Base-by-base conservation (phyloP, 2,113 vertebrate genomes). In the Rhadina sibilatrix region DNA sequence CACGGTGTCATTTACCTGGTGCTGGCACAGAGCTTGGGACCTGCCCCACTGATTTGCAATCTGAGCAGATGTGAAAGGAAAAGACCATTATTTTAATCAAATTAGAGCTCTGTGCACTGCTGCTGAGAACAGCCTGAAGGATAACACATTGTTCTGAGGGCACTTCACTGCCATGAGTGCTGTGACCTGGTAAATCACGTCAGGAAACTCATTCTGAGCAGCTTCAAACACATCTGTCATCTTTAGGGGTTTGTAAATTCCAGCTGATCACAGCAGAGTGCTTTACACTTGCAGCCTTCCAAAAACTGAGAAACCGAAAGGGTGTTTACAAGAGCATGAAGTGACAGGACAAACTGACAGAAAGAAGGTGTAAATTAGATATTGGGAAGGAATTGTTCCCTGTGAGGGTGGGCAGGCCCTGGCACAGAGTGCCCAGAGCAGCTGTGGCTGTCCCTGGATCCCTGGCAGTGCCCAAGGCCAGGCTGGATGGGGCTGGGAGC, bases 141-240 rank as follows among this genome's bases (percentile, higher is more conserved):
- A 40, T 83, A 93, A 93, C 10, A 4, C 57, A 17, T 79, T 90
- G 53, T 96, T 96, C 49, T 74, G 76, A 65, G 68, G 75, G 65
- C 28, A 7, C 53, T 91, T 87, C 83, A 56, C 53, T 92, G 87
- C 90, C 6, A 0, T 15, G 23, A 68, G 75, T 87, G 90, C 95
- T 86, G 57, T 91, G 96, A 95, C 68, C 95, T 94, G 83, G 91
- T 76, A 95, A 97, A 97, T 96, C 94, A 68, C 0, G 25, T 96
- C 95, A 97, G 88, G 53, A 94, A 87, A 75, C 37, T 37, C 66
- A 40, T 66, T 92, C 5, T 95, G 96, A 96, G 91, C 96, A 96
- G 81, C 96, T 97, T 97, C 97, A 96, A 97, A 97, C 90, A 56
- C 19, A 5, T 65, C 63, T 89, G 72, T 74, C 57, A 88, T 87